Conservation (phyloP, 2,797 vertebrate genomes). For the Lacerta bilineata region DNA sequence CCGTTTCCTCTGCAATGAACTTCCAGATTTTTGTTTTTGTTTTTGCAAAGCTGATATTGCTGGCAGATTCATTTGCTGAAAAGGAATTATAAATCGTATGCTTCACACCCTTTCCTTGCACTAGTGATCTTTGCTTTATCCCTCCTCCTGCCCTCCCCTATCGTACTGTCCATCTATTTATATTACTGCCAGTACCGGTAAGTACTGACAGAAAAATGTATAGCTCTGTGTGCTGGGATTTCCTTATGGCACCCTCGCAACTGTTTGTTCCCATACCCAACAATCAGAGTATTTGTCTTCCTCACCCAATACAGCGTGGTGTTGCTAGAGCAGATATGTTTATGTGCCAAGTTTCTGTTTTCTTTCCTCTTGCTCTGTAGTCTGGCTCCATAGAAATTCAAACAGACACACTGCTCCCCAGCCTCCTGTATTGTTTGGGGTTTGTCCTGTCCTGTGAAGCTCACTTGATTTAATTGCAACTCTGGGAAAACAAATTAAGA, state of each 20-base stretch:
- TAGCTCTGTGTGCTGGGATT: neutral
- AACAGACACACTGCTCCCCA: neutral
- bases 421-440: neutral
- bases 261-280: conserved; percentile 3
- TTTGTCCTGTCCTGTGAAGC: neutral
- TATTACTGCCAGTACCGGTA: neutral
- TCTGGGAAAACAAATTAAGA: conserved; percentile 28
- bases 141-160: neutral
- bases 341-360: conserved; percentile 13
- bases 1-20: neutral
- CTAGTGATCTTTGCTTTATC: neutral
- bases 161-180: neutral
- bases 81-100: neutral
- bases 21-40: neutral
- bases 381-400: conserved; percentile 29
- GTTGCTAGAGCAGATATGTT: conserved; percentile 1
- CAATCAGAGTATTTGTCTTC: neutral
- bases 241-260: neutral
- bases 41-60: neutral
- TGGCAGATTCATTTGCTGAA: neutral
- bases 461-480: conserved; percentile 9
- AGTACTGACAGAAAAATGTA: neutral
- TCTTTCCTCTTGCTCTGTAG: neutral
- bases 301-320: neutral
- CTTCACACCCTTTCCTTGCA: neutral